Evolutionary conservation across 2,113 vertebrate species (phyloP).

Genomic region (Tenebrosternarchus preto): DNA sequence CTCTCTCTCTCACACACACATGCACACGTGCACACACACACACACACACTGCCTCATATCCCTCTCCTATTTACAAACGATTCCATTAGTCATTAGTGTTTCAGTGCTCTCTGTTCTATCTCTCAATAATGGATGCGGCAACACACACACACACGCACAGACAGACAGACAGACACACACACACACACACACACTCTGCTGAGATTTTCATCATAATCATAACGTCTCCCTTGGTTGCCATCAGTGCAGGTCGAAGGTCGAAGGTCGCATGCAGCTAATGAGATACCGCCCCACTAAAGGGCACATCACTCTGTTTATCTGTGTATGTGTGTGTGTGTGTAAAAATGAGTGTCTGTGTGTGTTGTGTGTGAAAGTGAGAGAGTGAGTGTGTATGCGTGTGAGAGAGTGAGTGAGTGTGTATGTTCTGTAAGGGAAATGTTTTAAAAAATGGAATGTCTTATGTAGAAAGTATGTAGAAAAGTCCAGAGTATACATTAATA

Average conservation of each 20-base stretch:
- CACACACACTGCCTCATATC: constrained; percentile 37
- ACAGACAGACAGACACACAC: too few species aligned
- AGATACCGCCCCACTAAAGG: constrained; percentile 97
- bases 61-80: constrained; percentile 99
- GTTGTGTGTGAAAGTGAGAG: constrained; percentile 34
- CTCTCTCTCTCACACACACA: too few species aligned
- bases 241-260: constrained; percentile 99
- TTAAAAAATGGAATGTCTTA: too few species aligned
- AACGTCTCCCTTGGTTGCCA: constrained; percentile 97
- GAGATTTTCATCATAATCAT: constrained; percentile 99
- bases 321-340: constrained; percentile 48
- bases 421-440: too few species aligned
- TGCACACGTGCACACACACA: too few species aligned
- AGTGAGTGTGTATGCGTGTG: constrained; percentile 55
- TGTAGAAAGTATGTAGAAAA: too few species aligned
- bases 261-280: constrained; percentile 98
- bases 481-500: too few species aligned
- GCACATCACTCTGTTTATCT: constrained; percentile 93
- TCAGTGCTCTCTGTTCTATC: constrained; percentile 93
- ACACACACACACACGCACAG: too few species aligned
- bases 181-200: constrained; percentile 67
- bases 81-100: constrained; percentile 99
- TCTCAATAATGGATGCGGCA: constrained; percentile 84
- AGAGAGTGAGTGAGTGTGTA: background rate
- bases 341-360: constrained; percentile 48